Base-by-base conservation (phyloP, 1,140 invertebrate species). In the Lethrus apterus region DNA sequence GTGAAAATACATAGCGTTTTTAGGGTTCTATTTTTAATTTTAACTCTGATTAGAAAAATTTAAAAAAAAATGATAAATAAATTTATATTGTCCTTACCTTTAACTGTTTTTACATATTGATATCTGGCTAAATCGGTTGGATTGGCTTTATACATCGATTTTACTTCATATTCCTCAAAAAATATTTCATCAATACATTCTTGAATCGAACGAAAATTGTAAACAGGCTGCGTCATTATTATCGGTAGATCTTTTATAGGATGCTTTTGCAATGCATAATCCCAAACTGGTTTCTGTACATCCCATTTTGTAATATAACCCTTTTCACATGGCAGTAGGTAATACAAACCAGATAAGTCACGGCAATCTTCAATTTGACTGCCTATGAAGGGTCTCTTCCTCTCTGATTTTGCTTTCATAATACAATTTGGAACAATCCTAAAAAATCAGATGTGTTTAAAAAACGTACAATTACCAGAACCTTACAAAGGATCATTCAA, bases 371-470 rank as follows among this genome's bases (percentile, higher is more conserved):
- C 89, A 14, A 97, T 82, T 71, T 90, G 91, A 67, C 89, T 85
- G 0, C 89, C 94, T 32, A 99, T 83, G 65, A 98, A 99, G 1
- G 90, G 83, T 45, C 95, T 76, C 1, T 93, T 79, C 40, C 90
- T 70, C 65, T 99, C 95, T 56, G 87, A 93, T 69, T 98, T 98
- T 0, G 93, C 92, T 77, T 99, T 99, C 77, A 94, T 94, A 21
- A 98, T 91, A 58, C 90, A 93, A 68, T 99, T 99, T 2, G 93
- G 92, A 54, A 98, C 78, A 10, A 90, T 59, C 63, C 87, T 81
- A 51, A 38, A 66, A 67, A 62, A 4, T 15, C 5, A 15, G 9
- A 11, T 41, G 3, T 13, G 13, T 41, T 41, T n/a, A n/a, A n/a
- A n/a, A 41, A 2, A 26, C 15, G 1, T 26, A 29, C 10, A 1